Evolutionary conservation across 2,888 invertebrate species (phyloP), one percentile per base, ranked within the genome.

Genomic region (Monoplex corrugatus): DNA sequence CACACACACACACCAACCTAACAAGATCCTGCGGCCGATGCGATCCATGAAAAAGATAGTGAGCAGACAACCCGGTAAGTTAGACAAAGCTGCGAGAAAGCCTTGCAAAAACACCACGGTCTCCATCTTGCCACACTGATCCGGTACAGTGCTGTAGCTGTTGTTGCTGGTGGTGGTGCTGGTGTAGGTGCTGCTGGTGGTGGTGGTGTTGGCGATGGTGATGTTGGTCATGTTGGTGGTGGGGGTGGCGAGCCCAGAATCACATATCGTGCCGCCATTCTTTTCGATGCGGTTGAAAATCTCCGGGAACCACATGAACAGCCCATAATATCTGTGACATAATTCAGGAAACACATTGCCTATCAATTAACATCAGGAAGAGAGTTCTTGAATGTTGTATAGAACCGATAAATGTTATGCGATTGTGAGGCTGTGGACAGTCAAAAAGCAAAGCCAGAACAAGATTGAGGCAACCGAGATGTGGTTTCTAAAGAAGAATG

Each of bases 241-340:
- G n/a, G n/a, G n/a, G n/a, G n/a, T n/a, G n/a, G n/a, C n/a, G n/a
- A n/a, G n/a, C 28, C 78, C 40, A 32, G 91, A 91, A 8, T 92
- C 91, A 92, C 95, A 95, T 0, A 94, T 92, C 0, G 95, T 94
- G 1, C 95, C 95, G 19, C 95, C 95, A 87, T 93, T 92, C 91
- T 95, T 96, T 95, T 96, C 96, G 91, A 95, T 95, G 93, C 98
- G 97, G 96, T 98, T 98, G 96, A 98, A 99, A 95, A 99, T 97
- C 96, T 98, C 98, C 0, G 98, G 98, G 96, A 98, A 98, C 99
- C 99, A 99, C 98, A 99, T 98, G 98, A 98, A 98, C 88, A 99
- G 97, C 78, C 98, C 98, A 96, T 99, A 99, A 96, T 98, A 99
- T 89, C 98, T 97, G 96, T 32, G 95, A 96, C 85, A n/a, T n/a